Base-by-base conservation (phyloP, 1,140 invertebrate species). In the Scaptomyza graminum region DNA sequence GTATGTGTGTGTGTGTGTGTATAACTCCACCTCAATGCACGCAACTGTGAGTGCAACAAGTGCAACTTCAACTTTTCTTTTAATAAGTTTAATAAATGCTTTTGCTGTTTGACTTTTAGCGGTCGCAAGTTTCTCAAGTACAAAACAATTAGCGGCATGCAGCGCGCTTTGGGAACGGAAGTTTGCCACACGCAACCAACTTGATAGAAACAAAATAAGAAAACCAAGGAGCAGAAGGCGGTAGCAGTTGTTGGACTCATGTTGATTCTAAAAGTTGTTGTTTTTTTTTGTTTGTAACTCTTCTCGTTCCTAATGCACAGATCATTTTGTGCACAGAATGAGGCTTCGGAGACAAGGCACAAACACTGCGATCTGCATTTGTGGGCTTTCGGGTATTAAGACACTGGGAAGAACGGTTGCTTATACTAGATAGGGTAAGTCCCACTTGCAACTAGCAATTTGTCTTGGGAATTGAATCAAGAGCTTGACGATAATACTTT, bases 81-180 rank as follows among this genome's bases (percentile, higher is more conserved):
- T 87, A 88, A 88, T 88, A 76, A 88, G 60, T 88, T 79, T 88
- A 88, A 88, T 88, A 89, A 83, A 88, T 88, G 76, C 31, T 34
- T 2, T 31, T 34, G 79, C 77, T 88, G 84, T 79, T 83, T 88
- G 76, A 76, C 76, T 88, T 79, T 83, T 76, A 83, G 83, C 84
- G 83, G 64, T 88, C 67, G 76, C 77, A 79, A 79, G 76, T 88
- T 87, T 88, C 83, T 89, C 83, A 88, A 88, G 82, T 83, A 79
- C 76, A 43, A 63, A 69, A 76, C 83, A 88, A 88, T 88, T 88
- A 88, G 79, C 79, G 41, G 73, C 83, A 88, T 89, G 84, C 79
- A 83, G 72, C 44, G 49, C 39, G 39, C 68, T 79, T 88, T 88
- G 76, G 68, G 83, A 88, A 83, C 83, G 79, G 76, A 83, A 82